Conservation (phyloP, 2,888 invertebrate species). For the Lasioglossum morio region DNA sequence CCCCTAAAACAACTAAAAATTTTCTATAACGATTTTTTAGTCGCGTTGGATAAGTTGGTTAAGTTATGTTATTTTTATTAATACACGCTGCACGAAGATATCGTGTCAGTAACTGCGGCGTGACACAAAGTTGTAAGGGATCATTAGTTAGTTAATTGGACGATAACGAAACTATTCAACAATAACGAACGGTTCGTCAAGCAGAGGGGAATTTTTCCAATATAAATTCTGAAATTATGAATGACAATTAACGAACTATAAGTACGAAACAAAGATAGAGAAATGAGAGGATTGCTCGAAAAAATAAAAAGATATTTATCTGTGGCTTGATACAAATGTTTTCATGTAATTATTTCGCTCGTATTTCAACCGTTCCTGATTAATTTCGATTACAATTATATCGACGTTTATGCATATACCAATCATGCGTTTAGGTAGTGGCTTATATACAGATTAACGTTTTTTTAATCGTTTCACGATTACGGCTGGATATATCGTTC, state of each 20-base stretch:
- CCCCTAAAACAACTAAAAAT: not conserved
- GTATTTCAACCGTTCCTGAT: not conserved
- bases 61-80: not conserved
- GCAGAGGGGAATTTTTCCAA: slow-evolving; percentile 13
- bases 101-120: not conserved
- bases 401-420: not conserved
- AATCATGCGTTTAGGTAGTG: not conserved
- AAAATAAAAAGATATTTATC: slow-evolving; percentile 31
- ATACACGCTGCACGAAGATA: not conserved
- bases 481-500: not conserved
- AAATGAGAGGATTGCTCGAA: not conserved
- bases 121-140: not conserved
- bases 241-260: slow-evolving; percentile 17
- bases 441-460: not conserved
- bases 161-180: slow-evolving; percentile 32
- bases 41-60: too few species aligned
- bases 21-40: not conserved
- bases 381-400: slow-evolving; percentile 6
- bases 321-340: slow-evolving; percentile 9
- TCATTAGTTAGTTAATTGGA: not conserved
- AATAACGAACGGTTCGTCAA: not conserved
- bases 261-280: not conserved
- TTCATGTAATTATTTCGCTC: slow-evolving; percentile 6
- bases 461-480: not conserved
- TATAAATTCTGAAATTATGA: slow-evolving; percentile 49